A percentile compares a stretch with the other conserved stretches of the same genome.
Evolutionary conservation across 1,140 invertebrate species (phyloP).

Genomic region (Cardiocondyla obscurior): DNA sequence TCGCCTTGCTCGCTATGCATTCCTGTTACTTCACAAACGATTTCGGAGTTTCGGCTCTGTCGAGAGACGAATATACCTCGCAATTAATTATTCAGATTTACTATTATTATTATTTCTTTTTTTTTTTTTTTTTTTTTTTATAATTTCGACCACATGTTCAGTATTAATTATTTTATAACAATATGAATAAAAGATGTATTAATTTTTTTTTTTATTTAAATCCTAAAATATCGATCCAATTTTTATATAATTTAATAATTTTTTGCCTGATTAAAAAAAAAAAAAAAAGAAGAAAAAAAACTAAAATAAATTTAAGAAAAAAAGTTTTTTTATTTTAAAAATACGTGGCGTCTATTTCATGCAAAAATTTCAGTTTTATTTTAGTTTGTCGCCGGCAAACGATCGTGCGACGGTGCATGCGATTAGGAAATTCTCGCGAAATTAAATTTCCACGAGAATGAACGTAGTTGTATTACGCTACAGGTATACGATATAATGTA

Average conservation of each 20-base stretch:
- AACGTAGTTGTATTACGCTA: constrained; percentile 30
- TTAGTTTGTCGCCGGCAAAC: constrained; percentile 9
- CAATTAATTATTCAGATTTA: too few species aligned
- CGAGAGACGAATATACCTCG: too few species aligned
- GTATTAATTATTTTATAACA: constrained; percentile 36
- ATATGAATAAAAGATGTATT: too few species aligned
- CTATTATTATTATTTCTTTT: too few species aligned
- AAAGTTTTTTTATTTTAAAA: neutral
- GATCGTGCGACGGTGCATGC: constrained; percentile 43
- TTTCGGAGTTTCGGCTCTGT: too few species aligned
- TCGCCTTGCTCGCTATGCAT: too few species aligned
- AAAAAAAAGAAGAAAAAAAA: neutral
- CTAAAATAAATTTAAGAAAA: too few species aligned
- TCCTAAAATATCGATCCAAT: neutral
- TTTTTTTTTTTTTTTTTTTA: too few species aligned
- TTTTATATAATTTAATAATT: neutral
- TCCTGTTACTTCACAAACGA: too few species aligned
- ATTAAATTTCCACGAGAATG: constrained; percentile 55
- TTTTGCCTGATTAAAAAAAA: neutral
- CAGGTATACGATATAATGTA: constrained; percentile 21
- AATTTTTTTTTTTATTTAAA: neutral
- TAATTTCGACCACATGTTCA: constrained; percentile 23
- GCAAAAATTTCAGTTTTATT: constrained; percentile 35
- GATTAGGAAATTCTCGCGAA: constrained; percentile 53
- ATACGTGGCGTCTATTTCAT: constrained; percentile 11